Conservation (phyloP, 2,797 vertebrate species). For the Pangasius larnaudii region DNA sequence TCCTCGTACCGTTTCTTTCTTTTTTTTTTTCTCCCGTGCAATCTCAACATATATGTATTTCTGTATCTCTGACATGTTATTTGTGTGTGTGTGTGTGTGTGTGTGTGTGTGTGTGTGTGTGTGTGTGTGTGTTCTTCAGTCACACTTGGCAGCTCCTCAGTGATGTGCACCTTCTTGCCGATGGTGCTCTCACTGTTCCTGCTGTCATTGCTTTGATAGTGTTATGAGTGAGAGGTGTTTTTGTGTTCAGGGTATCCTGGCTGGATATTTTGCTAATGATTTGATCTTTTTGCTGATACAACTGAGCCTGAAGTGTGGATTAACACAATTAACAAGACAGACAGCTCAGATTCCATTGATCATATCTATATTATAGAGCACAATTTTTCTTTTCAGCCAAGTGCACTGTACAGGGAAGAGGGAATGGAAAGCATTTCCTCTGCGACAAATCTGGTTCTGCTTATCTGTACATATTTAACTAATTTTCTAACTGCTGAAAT, state of each 20-base stretch:
- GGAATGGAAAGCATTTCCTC: conserved; percentile 7
- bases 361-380: conserved; percentile 25
- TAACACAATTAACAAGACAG: conserved; percentile 46
- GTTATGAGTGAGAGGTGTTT: conserved; percentile 22
- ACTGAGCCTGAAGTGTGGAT: conserved; percentile 47
- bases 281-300: conserved; percentile 48
- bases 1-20: conserved; percentile 15
- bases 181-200: conserved; percentile 49
- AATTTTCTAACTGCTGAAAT: conserved; percentile 39
- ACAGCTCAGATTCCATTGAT: conserved; percentile 21
- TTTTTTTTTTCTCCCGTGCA: background rate
- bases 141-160: conserved; percentile 85
- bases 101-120: conserved; percentile 58
- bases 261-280: conserved; percentile 37
- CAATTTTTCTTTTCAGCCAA: conserved; percentile 17
- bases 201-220: conserved; percentile 56
- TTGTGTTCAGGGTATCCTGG: conserved; percentile 50
- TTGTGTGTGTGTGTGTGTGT: conserved; percentile 54
- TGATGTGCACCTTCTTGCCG: conserved; percentile 79
- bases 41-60: conserved; percentile 34
- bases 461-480: conserved; percentile 40
- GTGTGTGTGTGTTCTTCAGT: conserved; percentile 72
- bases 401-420: background rate
- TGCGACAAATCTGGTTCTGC: conserved; percentile 19
- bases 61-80: conserved; percentile 45